Base-by-base conservation (phyloP, 2,888 invertebrate species). In the Athalia circularis region DNA sequence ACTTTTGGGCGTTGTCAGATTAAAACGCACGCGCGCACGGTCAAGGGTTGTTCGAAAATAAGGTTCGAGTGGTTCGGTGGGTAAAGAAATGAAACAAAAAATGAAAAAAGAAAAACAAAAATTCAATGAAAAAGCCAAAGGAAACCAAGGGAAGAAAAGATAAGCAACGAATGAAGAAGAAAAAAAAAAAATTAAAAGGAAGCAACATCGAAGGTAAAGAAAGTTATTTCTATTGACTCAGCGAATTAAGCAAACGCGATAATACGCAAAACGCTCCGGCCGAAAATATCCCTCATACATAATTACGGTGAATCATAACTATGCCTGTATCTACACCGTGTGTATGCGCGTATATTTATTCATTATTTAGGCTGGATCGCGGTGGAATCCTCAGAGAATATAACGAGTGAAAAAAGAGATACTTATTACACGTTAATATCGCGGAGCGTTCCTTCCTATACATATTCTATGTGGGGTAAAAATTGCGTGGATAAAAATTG, bases 221-320 rank as follows among this genome's bases (percentile, higher is more conserved):
- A 64, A 64, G 45, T 64, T 11, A 64, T 64, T 64, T 64, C 64
- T 45, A 45, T 64, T 47, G 45, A 64, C 45, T 45, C 64, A 64
- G 45, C n/a, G 43, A 45, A n/a, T 45, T 45, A 11, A 11, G 64
- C 64, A 43, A 64, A 45, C 29, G 9, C 11, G 9, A 9, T 5
- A 11, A n/a, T 59, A 59, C 5, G 15, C 13, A 64, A 64, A 64
- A 43, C 11, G 11, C 11, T n/a, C 45, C 45, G 43, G 43, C 45
- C 45, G 64, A 64, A 47, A 64, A 45, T 64, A 64, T 45, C 45
- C 43, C 64, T 52, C 7, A 11, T n/a, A 43, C 29, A 64, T 64
- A 45, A 5, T 8, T 47, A 43, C 45, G 45, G 3, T 45, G 11
- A 9, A 8, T 8, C 29, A 43, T 62, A 61, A 11, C 7, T 52